Evolutionary conservation across 2,888 invertebrate species (phyloP), one percentile per base, ranked within the genome.

Genomic region (Papilio elwesi): DNA sequence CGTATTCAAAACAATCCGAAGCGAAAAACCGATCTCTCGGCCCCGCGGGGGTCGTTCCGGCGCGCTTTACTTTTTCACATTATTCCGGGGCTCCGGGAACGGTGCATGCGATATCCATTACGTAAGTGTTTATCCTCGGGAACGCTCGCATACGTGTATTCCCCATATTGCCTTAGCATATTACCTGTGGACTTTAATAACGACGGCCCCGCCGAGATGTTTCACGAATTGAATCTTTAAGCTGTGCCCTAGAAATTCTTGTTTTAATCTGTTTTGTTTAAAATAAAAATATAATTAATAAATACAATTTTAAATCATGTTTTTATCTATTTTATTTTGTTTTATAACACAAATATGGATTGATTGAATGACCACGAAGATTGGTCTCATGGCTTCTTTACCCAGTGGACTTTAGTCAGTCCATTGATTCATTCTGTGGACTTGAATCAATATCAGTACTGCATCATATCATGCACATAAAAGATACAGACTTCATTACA

Each of bases 1-100:
- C 83, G 84, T 90, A 90, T 92, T 91, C 91, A 90, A 90, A 92
- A 92, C 92, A 90, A 90, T 92, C 90, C 89, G 88, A 87, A 83
- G 86, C 89, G 90, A 88, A 91, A 90, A 90, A 91, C 91, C 91
- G 91, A 91, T 91, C 88, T 89, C 78, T 43, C 73, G 78, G 82
- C 84, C 93, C 89, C 94, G 26, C 13, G 93, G 90, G 94, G 76
- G 87, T 87, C 91, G 91, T 94, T 90, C 76, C 78, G 77, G 83
- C 84, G 87, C 88, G 90, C 87, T 91, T 91, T 89, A 92, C 76
- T 79, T 77, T 80, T 82, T 78, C 78, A 78, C 83, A 77, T 80
- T 78, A 75, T 74, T 71, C 74, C 66, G 64, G 59, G 38, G 59
- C 53, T 43, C 68, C 73, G 26, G 49, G 47, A 48, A 77, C 76